Conservation (phyloP, 1,140 invertebrate species). For the Zophobas morio region DNA sequence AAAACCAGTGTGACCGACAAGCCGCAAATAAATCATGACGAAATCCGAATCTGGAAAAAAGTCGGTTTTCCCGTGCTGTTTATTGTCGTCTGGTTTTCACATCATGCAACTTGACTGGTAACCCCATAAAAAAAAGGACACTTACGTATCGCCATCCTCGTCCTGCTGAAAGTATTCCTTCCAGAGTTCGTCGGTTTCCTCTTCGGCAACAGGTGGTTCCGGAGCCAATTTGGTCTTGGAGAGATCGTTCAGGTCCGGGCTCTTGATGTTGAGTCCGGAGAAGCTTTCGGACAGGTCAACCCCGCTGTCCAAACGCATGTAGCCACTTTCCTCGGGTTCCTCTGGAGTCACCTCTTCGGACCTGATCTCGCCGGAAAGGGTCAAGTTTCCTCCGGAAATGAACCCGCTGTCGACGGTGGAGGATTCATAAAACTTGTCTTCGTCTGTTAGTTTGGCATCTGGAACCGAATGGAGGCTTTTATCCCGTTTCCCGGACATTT, state of each 20-base stretch:
- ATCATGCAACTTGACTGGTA: background rate
- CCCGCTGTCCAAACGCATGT: constrained; percentile 70
- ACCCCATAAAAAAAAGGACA: constrained; percentile 56
- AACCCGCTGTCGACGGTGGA: constrained; percentile 70
- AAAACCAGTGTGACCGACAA: no score
- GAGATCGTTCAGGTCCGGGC: constrained; percentile 63
- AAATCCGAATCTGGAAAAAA: background rate
- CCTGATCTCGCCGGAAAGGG: constrained; percentile 63
- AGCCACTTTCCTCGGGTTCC: constrained; percentile 50
- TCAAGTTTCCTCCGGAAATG: constrained; percentile 70
- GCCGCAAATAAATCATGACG: background rate
- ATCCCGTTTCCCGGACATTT: constrained; percentile 51
- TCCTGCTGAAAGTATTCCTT: constrained; percentile 76
- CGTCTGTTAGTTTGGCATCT: constrained; percentile 59
- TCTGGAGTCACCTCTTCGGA: constrained; percentile 57
- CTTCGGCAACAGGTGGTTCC: constrained; percentile 54
- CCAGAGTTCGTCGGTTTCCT: constrained; percentile 64
- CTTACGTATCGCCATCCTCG: constrained; percentile 83
- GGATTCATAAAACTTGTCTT: constrained; percentile 60
- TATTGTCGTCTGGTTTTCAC: background rate
- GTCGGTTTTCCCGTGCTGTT: background rate
- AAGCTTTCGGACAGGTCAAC: constrained; percentile 72
- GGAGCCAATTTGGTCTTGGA: constrained; percentile 56
- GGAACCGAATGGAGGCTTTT: constrained; percentile 53
- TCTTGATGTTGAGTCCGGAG: constrained; percentile 69